Base-by-base conservation (phyloP, 1,140 invertebrate genomes). In the Zelostemma sp. region DNA sequence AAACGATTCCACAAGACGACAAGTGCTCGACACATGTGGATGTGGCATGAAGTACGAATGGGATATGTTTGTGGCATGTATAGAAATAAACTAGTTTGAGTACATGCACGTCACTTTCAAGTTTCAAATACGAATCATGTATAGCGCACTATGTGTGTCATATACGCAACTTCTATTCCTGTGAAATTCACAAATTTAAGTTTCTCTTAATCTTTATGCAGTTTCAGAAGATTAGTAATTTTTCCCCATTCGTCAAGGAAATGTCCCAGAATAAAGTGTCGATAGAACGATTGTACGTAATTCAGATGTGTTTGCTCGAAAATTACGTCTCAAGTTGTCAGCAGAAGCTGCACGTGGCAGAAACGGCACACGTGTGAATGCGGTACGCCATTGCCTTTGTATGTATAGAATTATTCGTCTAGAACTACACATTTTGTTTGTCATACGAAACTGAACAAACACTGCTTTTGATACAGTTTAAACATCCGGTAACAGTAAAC, bases 391-490 rank as follows among this genome's bases (percentile, higher is more conserved):
- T n/a, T n/a, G 25, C 25, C 8, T 28, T 28, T 4, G 25, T 3
- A 4, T 28, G 8, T 8, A 28, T 8, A 28, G 25, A 28, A 28
- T 28, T 28, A 28, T 8, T 28, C 25, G 3, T 28, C 25, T 28
- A 28, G 25, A 8, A 28, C 25, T 40, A 40, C n/a, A 40, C 9
- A 40, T 64, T 64, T 47, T 78, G 73, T 78, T 78, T 78, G 72
- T 61, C 56, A 19, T 76, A 60, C 67, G 62, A 72, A 72, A 76
- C 77, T 77, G 75, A 77, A 76, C 75, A 78, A 78, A 78, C 76
- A 78, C 74, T 78, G 75, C 59, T 55, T 56, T 60, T 78, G 77
- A 73, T 74, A 78, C 75, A 78, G 8, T 28, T n/a, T 76, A 72
- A 74, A 55, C 62, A 77, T 76, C 53, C 73, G 60, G 56, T 55